Base-by-base conservation (phyloP, 2,888 invertebrate genomes). In the Pristionchus maxplancki region DNA sequence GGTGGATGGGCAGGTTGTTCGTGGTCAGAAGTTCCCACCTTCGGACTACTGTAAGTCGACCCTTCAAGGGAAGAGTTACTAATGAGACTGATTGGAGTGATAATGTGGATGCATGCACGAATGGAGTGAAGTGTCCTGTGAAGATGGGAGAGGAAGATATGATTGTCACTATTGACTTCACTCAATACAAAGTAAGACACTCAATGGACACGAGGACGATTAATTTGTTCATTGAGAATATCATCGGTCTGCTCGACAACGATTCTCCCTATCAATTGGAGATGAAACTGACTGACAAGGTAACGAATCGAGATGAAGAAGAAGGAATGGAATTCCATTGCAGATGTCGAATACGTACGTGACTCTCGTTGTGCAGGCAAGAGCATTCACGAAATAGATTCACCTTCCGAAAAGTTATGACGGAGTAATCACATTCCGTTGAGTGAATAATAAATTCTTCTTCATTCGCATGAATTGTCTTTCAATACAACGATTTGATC, bases 81-180 rank as follows among this genome's bases (percentile, higher is more conserved):
- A 13, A 53, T 28, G 24, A 31, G 53, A 34, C 5, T 53, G 3
- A 83, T 83, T 83, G 8, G 28, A 88, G 88, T n/a, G 74, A 78
- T 64, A 88, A 90, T 87, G 62, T 90, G 87, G 89, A 91, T 82
- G 91, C 90, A 17, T 91, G 91, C 58, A 34, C 64, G 40, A 87
- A 90, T 83, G 91, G 91, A 17, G 78, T 91, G n/a, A 87, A 90
- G 2, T 91, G 91, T 81, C 91, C 91, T 5, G 87, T 91, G 48
- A 53, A 82, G n/a, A 48, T 58, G 28, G 91, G 90, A 20, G 83
- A 53, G 50, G 84, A 90, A 15, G 64, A 67, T 28, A 64, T 91
- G 74, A 90, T 48, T 20, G 85, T 91, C 58, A 82, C 67, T n/a
- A 62, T 91, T 28, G 90, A 91, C 83, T 91, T 91, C 89, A 58